Evolutionary conservation across 2,888 invertebrate species (phyloP), one percentile per base, ranked within the genome.

Genomic region (Leptogaster cylindrica): DNA sequence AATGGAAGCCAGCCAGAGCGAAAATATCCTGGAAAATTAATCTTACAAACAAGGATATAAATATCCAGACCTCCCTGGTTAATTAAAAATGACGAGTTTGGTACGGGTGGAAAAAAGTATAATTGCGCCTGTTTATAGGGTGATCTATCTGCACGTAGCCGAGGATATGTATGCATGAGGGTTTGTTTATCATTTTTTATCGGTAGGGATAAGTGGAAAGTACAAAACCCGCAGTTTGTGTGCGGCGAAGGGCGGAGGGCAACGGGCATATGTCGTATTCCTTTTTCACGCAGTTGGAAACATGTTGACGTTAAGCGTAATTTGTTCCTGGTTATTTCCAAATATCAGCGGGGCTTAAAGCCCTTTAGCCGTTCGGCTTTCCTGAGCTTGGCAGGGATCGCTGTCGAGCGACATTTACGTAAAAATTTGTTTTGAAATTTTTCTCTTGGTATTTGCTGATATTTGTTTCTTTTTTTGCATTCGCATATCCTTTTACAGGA

Each of bases 11-110:
- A 12, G 44, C 18, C 61, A 12, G 12, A 25, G 55, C 44, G 44
- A 64, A 65, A 52, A 68, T 44, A 52, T 64, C 64, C 48, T 55
- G 63, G 52, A 68, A 65, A 68, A 68, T 68, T 68, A 68, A 68
- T 68, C 68, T 65, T 58, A 65, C 65, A 68, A 68, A 68, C 68
- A 68, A 52, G 48, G 48, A 48, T 65, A 68, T 68, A 65, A 68
- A 68, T 68, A 68, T 65, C 50, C 48, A 46, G 48, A 36, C 27
- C 48, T 18, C 39, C 58, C 58, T 65, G 65, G 55, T 68, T 68
- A 68, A 68, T 68, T 68, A 68, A 68, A 68, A 68, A 68, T 68
- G 65, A 65, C 58, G 68, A 58, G 48, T 20, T 28, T 41, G 61
- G 18, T 44, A 41, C 28, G 44, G 44, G 27, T 23, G 31, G 28